A percentile compares a stretch with the other conserved stretches of the same genome.
These are phyloP conservation scores for Chiridota heheva DNA, from an alignment of 35 echinoderm and acorn worm species.

Conservation along the genomic window DNA sequence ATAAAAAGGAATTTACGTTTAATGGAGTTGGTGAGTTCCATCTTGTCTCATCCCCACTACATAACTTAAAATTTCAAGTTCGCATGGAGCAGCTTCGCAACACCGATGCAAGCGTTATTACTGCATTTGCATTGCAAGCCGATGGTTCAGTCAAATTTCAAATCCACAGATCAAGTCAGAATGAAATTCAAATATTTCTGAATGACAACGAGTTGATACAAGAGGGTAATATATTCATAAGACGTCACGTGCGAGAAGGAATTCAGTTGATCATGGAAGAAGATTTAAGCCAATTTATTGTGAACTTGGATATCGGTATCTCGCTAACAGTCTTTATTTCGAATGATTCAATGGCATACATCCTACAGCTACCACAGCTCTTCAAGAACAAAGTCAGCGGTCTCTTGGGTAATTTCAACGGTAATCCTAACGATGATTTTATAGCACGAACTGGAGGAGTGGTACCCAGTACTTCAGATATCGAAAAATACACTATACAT, in stretches of 20 bases:
- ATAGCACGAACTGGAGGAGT: slow-evolving; percentile 41
- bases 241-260: not conserved
- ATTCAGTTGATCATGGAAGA: too few species aligned
- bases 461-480: slow-evolving; percentile 7
- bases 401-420: slow-evolving; percentile 70
- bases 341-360: slow-evolving; percentile 53
- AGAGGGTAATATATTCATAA: slow-evolving; percentile 19
- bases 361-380: slow-evolving; percentile 20
- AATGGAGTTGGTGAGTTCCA: slow-evolving; percentile 74
- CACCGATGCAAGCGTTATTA: slow-evolving; percentile 45
- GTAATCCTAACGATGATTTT: slow-evolving; percentile 51
- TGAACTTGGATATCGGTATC: slow-evolving; percentile 17
- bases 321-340: slow-evolving; percentile 27
- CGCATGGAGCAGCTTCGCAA: slow-evolving; percentile 47
- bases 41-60: slow-evolving; percentile 19
- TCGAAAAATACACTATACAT: slow-evolving; percentile 53
- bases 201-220: not conserved
- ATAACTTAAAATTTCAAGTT: slow-evolving; percentile 52
- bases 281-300: slow-evolving; percentile 28
- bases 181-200: not conserved
- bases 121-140: slow-evolving; percentile 49
- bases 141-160: slow-evolving; percentile 28
- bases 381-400: slow-evolving; percentile 43
- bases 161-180: slow-evolving; percentile 30
- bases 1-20: slow-evolving; percentile 60